A percentile compares a stretch with the other conserved stretches of the same genome.
phyloP scores from a whole-genome alignment of 2,113 vertebrate genomes.

The Melanotaenia duboulayi region DNA sequence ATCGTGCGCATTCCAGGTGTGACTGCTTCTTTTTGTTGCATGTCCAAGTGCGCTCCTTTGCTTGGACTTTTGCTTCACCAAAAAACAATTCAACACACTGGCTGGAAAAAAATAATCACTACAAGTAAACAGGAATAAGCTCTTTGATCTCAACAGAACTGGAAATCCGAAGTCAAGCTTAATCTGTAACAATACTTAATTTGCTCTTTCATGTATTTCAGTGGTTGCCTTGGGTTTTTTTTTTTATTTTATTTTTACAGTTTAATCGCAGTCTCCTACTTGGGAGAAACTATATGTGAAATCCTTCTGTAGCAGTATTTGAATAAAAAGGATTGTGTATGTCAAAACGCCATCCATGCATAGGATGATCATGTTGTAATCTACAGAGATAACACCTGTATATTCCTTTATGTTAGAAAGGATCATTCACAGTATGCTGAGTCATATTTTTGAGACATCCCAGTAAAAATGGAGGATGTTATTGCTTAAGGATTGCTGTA shows the following conservation, averaged over 20 bases:
- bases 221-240: slow-evolving; percentile 64
- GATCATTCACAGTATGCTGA: slow-evolving; percentile 44
- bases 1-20: slow-evolving; percentile 66
- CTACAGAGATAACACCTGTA: slow-evolving; percentile 38
- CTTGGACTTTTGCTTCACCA: slow-evolving; percentile 46
- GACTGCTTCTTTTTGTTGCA: slow-evolving; percentile 61
- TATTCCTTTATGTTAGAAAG: slow-evolving; percentile 49
- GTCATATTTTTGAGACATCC: slow-evolving; percentile 53
- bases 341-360: slow-evolving; percentile 15
- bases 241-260: slow-evolving; percentile 15
- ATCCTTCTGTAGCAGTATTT: slow-evolving; percentile 63
- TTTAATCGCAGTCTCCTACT: slow-evolving; percentile 34
- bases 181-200: slow-evolving; percentile 20
- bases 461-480: slow-evolving; percentile 21
- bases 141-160: slow-evolving; percentile 60
- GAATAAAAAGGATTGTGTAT: slow-evolving; percentile 31
- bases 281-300: slow-evolving; percentile 32
- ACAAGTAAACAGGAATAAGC: slow-evolving; percentile 67
- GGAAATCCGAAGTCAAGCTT: slow-evolving; percentile 25
- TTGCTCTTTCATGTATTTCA: slow-evolving; percentile 57
- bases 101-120: slow-evolving; percentile 34
- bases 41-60: slow-evolving; percentile 53
- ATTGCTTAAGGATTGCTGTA: slow-evolving; percentile 10
- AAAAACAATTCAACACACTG: slow-evolving; percentile 38
- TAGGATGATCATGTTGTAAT: slow-evolving; percentile 19